Evolutionary conservation across 2,797 vertebrate species (phyloP).

Genomic region (Thaleichthys pacificus): DNA sequence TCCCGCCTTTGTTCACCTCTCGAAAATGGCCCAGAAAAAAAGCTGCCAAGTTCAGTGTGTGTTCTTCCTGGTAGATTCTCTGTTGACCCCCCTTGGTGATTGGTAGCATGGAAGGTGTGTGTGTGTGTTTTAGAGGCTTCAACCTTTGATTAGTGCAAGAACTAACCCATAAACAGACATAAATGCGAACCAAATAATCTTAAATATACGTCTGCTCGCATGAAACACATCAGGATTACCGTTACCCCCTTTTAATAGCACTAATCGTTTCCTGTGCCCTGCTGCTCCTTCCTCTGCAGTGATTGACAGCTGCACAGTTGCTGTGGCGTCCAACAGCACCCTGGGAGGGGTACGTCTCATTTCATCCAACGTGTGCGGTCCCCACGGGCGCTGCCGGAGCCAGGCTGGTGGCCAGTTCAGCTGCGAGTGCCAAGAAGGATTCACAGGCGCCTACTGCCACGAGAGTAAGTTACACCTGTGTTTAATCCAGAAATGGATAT

Average conservation of each 20-base stretch:
- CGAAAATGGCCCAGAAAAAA: neutral
- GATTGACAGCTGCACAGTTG: slow-evolving; percentile 98
- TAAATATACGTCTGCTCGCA: too few relatives aligned
- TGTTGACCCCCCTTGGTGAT: neutral
- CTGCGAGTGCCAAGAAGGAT: slow-evolving; percentile 96
- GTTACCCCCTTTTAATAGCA: too few relatives aligned
- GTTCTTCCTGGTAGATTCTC: neutral
- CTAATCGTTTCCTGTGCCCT: slow-evolving; percentile 40
- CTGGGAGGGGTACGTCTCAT: slow-evolving; percentile 92
- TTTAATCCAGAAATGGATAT: neutral
- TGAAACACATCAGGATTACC: too few relatives aligned
- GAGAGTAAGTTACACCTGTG: slow-evolving; percentile 84
- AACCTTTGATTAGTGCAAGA: too few relatives aligned
- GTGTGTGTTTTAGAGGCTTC: too few relatives aligned
- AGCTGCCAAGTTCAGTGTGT: neutral
- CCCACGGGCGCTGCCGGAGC: slow-evolving; percentile 93
- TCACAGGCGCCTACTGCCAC: slow-evolving; percentile 97
- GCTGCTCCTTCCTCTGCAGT: slow-evolving; percentile 69
- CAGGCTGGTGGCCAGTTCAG: slow-evolving; percentile 96
- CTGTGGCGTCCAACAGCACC: slow-evolving; percentile 93
- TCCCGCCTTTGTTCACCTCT: slow-evolving; percentile 1
- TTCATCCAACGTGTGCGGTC: slow-evolving; percentile 96
- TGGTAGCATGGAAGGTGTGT: neutral
- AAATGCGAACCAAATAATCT: too few relatives aligned
- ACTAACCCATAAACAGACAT: too few relatives aligned